Conservation (phyloP, 2,888 invertebrate genomes). For the Helleia helle region DNA sequence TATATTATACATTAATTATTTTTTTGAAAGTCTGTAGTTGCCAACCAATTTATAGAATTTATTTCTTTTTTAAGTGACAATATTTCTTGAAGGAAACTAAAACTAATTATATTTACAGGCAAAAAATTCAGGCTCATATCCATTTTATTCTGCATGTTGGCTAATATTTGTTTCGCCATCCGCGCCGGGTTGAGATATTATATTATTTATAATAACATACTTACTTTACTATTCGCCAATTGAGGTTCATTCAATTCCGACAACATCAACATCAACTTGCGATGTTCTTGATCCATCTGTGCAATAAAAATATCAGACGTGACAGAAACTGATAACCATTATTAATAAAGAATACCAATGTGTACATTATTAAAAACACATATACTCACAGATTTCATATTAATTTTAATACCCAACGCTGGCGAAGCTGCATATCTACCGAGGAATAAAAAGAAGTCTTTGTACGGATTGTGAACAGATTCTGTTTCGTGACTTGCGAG, state of each 20-base stretch:
- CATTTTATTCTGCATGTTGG: too few relatives aligned
- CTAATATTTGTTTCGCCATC: too few relatives aligned
- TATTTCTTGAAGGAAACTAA: too few relatives aligned
- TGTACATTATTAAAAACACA: too few relatives aligned
- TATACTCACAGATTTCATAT: conserved; percentile 35
- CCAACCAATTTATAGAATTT: too few relatives aligned
- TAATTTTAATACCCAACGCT: conserved; percentile 23
- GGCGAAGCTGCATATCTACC: conserved; percentile 24
- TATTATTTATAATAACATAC: not conserved
- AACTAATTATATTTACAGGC: too few relatives aligned
- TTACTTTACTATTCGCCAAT: conserved; percentile 6
- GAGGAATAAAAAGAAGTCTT: conserved; percentile 29
- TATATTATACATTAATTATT: too few relatives aligned
- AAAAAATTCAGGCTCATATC: not conserved
- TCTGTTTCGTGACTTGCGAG: conserved; percentile 23
- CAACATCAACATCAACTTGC: conserved; percentile 27
- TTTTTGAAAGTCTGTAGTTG: too few relatives aligned
- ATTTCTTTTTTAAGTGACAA: too few relatives aligned
- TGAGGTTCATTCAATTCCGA: conserved; percentile 24
- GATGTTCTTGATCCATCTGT: conserved; percentile 30
- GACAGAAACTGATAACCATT: not conserved
- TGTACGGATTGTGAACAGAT: conserved; percentile 27
- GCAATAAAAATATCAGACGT: too few relatives aligned
- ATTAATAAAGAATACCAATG: too few relatives aligned
- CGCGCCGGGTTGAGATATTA: too few relatives aligned